These are phyloP conservation scores for Petrosia ficiformis DNA, from an alignment of 37 sponge, comb jelly and placozoan species.

Conservation along the genomic window DNA sequence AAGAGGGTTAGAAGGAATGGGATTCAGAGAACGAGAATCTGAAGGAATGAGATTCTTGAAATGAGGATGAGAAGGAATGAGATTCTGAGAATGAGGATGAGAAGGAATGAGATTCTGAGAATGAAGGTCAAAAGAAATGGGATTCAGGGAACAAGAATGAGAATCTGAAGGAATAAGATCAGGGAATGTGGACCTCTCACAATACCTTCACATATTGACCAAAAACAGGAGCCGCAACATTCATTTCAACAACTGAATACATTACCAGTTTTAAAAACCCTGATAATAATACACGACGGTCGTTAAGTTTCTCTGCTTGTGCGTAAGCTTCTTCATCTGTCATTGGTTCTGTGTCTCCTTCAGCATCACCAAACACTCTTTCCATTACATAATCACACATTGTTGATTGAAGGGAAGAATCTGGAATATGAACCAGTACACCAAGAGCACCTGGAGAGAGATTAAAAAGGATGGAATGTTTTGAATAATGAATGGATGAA, in stretches of 20 bases:
- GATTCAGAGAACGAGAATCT: too few relatives aligned
- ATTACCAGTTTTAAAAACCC: conserved; percentile 81
- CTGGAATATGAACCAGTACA: conserved; percentile 42
- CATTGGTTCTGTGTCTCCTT: conserved; percentile 49
- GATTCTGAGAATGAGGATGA: too few relatives aligned
- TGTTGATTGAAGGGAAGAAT: conserved; percentile 23
- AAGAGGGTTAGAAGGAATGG: too few relatives aligned
- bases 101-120: too few relatives aligned
- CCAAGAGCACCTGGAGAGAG: conserved; percentile 17
- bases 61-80: too few relatives aligned
- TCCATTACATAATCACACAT: conserved; percentile 69
- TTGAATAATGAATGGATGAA: conserved; percentile 4
- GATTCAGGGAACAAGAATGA: too few relatives aligned
- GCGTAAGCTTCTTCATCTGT: conserved; percentile 63
- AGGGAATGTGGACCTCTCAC: background rate
- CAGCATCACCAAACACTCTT: conserved; percentile 53
- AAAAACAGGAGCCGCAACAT: conserved; percentile 75
- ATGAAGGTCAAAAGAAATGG: too few relatives aligned
- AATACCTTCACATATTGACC: conserved; percentile 78
- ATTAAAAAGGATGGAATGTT: too few relatives aligned
- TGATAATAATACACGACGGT: conserved; percentile 69
- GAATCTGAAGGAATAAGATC: too few relatives aligned
- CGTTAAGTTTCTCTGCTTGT: conserved; percentile 71
- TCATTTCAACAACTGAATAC: conserved; percentile 66
- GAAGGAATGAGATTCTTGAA: too few relatives aligned